Evolutionary conservation across 2,797 vertebrate species (phyloP).

Genomic region (Leptatherina wallacei): DNA sequence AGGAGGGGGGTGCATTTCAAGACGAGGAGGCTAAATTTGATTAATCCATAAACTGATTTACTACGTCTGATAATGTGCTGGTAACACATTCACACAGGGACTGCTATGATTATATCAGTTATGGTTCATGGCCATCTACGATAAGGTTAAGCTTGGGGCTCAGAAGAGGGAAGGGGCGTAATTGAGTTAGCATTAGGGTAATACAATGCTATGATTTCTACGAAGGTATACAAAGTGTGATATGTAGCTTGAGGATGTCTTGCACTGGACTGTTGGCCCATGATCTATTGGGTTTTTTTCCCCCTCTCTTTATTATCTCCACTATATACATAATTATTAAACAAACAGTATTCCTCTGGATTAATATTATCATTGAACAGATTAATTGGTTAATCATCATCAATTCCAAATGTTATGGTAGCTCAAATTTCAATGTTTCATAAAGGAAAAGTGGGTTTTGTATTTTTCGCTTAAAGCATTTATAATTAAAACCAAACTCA

Average conservation of each 20-base stretch:
- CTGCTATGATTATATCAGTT: constrained; percentile 77
- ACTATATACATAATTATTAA: not conserved
- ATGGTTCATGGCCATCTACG: constrained; percentile 74
- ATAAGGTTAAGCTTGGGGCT: constrained; percentile 75
- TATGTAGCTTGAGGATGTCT: constrained; percentile 33
- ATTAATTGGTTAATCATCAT: not conserved
- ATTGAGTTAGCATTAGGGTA: constrained; percentile 68
- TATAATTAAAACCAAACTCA: not conserved
- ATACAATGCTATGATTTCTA: constrained; percentile 50
- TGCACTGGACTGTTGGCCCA: constrained; percentile 12
- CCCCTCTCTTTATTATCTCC: not conserved
- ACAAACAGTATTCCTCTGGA: not conserved
- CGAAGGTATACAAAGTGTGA: constrained; percentile 49
- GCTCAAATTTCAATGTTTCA: not conserved
- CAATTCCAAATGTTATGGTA: not conserved
- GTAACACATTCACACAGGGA: constrained; percentile 73
- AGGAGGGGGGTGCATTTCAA: constrained; percentile 52
- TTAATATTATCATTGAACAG: not conserved
- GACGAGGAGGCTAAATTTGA: constrained; percentile 70
- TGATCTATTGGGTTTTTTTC: not conserved
- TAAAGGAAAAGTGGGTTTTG: not conserved
- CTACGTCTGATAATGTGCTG: constrained; percentile 74
- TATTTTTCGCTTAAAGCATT: not conserved
- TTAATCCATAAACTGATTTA: constrained; percentile 83
- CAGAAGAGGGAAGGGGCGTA: constrained; percentile 50